These are phyloP conservation scores for Cladopsammia gracilis DNA, from an alignment of 64 coral and sea anemone genomes.

Conservation along the genomic window DNA sequence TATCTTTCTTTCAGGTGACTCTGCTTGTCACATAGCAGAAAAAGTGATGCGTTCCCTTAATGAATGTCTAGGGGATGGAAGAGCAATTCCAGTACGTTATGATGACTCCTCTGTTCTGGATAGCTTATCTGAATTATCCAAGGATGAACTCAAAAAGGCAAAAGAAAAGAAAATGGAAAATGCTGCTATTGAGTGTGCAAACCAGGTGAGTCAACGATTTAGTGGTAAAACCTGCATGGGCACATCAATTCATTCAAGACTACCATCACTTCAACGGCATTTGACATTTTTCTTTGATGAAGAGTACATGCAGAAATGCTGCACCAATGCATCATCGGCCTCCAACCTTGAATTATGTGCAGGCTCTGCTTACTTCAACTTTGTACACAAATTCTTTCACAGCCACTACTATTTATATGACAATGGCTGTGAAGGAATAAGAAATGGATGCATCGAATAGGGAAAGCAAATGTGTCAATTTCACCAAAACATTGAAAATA, in stretches of 20 bases:
- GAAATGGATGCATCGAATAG: constrained; percentile 18
- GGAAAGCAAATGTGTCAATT: constrained; percentile 2
- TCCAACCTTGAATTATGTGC: constrained; percentile 31
- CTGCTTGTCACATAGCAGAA: constrained; percentile 47
- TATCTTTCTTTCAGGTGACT: constrained; percentile 44
- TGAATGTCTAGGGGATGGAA: constrained; percentile 60
- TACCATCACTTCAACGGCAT: neutral
- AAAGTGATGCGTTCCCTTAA: constrained; percentile 49
- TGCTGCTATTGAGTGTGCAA: constrained; percentile 11
- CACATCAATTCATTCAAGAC: neutral
- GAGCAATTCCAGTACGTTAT: constrained; percentile 18
- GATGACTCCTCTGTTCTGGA: neutral
- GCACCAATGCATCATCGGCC: neutral
- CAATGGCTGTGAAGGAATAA: constrained; percentile 54
- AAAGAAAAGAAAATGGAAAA: constrained; percentile 10
- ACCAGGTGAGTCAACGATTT: neutral
- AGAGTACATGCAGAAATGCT: neutral
- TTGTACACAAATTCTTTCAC: constrained; percentile 26
- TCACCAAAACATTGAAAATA: constrained; percentile 20
- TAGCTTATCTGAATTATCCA: constrained; percentile 8
- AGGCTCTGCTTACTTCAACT: constrained; percentile 23
- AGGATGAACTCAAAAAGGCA: constrained; percentile 3
- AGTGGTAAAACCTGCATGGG: constrained; percentile 8
- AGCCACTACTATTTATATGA: constrained; percentile 37
- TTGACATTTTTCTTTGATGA: constrained; percentile 7